Percentiles rank a stretch among this genome's conserved stretches.
These are phyloP conservation scores for Anarhynchus alexandrinus DNA, from an alignment of 2,113 vertebrate genomes.

Conservation along the genomic window DNA sequence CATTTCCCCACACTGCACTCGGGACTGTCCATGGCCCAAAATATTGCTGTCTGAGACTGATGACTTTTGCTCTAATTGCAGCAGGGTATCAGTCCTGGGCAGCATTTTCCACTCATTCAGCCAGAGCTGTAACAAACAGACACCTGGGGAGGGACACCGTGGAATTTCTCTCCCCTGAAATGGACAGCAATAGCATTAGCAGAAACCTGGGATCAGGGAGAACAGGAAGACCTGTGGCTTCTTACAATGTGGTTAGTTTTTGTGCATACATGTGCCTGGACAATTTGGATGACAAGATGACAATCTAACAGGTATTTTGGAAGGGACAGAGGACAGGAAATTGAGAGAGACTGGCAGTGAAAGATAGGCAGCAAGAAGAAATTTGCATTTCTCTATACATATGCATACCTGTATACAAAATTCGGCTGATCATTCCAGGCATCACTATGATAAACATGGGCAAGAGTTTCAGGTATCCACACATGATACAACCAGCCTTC, in stretches of 20 bases:
- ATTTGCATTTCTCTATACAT: not conserved
- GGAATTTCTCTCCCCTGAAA: not conserved
- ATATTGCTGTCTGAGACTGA: not conserved
- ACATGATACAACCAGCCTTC: conserved; percentile 89
- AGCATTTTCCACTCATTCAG: not conserved
- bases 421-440: conserved; percentile 94
- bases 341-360: not conserved
- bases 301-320: not conserved
- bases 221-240: not conserved
- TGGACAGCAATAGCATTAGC: not conserved
- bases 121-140: not conserved
- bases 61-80: not conserved
- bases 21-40: not conserved
- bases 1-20: not conserved
- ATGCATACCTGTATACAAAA: conserved; percentile 84
- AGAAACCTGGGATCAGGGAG: not conserved
- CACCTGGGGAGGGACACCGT: not conserved
- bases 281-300: not conserved
- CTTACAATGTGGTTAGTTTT: not conserved
- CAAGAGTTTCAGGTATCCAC: conserved; percentile 92
- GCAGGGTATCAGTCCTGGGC: not conserved
- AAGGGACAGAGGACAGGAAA: not conserved
- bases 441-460: conserved; percentile 98
- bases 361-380: not conserved
- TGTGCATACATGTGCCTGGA: not conserved